Base-by-base conservation (phyloP, 2,888 invertebrate species). In the Gnatocerus cornutus region DNA sequence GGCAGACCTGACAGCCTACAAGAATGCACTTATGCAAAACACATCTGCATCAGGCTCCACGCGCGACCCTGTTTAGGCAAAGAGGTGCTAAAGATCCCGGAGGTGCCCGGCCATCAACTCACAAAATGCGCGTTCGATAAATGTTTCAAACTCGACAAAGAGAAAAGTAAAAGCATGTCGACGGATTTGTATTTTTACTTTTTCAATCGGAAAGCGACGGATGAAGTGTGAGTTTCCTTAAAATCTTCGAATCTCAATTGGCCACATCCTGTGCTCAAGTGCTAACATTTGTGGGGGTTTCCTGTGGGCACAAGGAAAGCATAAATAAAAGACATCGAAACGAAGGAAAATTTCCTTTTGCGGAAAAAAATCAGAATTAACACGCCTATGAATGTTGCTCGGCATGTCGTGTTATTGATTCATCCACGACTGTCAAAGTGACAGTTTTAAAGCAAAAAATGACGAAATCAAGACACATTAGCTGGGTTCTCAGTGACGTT, bases 11-110 rank as follows among this genome's bases (percentile, higher is more conserved):
- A 81, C 83, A 82, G 82, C 82, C 83, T 83, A 82, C 82, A 82
- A 83, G 83, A 83, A 83, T 84, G 83, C 84, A 83, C 83, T 84
- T 83, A 83, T 74, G 81, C 80, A 75, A 68, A 74, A 76, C 77
- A 76, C 77, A 77, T 77, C 77, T 77, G 77, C 76, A 73, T 55
- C 74, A 71, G 74, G 68, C 72, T 73, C 50, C 76, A 76, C 75
- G 77, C 73, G 74, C 68, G 68, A 64, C 68, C 68, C 68, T 62
- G 55, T 68, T 67, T 50, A 52, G 59, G 66, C 41, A 52, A 41
- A 41, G 66, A 59, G 58, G 59, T 52, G 66, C 59, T 59, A 67
- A 67, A 67, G 66, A 67, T 67, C 59, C 43, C 59, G 53, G 43
- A 59, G 59, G 59, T 59, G 61, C 61, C 59, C 37, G 29, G 53